A percentile compares a stretch with the other conserved stretches of the same genome.
Conservation (phyloP, 2,797 vertebrate genomes). For the Lutjanus campechanus region DNA sequence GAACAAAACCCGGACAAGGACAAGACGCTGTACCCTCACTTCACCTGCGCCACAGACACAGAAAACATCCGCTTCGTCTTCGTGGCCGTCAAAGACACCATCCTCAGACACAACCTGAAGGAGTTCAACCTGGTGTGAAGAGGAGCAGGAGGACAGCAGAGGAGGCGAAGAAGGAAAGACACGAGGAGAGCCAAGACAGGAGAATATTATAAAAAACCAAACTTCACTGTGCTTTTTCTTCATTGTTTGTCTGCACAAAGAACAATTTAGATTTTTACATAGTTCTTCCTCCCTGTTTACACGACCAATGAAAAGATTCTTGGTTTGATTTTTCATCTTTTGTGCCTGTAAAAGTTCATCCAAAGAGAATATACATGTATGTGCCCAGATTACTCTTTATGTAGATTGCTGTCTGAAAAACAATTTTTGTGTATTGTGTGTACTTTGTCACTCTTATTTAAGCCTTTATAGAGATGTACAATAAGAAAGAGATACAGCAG, state of each 20-base stretch:
- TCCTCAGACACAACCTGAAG: slow-evolving; percentile 90
- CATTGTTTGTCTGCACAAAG: slow-evolving; percentile 5
- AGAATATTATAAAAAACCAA: neutral
- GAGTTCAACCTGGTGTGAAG: slow-evolving; percentile 90
- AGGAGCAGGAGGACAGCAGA: neutral
- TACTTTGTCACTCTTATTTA: slow-evolving; percentile 8
- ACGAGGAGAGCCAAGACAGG: neutral
- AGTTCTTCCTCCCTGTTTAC: neutral
- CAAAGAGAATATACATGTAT: slow-evolving; percentile 24
- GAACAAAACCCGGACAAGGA: slow-evolving; percentile 92
- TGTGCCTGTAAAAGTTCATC: slow-evolving; percentile 17
- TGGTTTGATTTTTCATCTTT: slow-evolving; percentile 1
- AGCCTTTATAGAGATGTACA: slow-evolving; percentile 7
- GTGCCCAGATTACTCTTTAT: neutral
- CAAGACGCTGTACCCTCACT: slow-evolving; percentile 91
- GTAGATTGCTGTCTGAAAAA: neutral
- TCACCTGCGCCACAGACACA: slow-evolving; percentile 93
- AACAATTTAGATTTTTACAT: neutral
- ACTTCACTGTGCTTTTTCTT: neutral
- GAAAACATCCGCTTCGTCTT: slow-evolving; percentile 94
- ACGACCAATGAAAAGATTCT: neutral
- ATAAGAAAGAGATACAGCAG: neutral
- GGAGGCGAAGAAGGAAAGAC: neutral
- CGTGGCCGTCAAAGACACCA: slow-evolving; percentile 92
- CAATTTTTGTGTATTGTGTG: slow-evolving; percentile 21